These are phyloP conservation scores for Parotocinclus haroldoi DNA, from an alignment of 2,797 vertebrate genomes.

Conservation along the genomic window DNA sequence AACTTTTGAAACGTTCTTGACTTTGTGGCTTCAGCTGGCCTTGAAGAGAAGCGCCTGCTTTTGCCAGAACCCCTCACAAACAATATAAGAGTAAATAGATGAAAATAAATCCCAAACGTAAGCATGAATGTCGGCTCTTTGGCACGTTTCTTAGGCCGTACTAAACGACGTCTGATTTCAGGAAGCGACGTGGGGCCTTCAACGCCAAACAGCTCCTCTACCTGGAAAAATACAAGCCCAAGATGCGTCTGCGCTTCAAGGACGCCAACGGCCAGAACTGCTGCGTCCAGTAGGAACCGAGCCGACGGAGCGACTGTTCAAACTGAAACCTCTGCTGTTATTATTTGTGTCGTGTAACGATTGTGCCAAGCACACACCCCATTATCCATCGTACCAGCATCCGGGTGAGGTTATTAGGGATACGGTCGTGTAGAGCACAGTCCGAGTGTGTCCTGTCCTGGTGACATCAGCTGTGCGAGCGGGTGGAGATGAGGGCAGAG, in stretches of 20 bases:
- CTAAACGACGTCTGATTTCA: slow-evolving; percentile 60
- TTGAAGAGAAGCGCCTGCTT: no score
- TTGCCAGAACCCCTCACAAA: no score
- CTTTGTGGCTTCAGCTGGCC: no score
- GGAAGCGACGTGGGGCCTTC: slow-evolving; percentile 94
- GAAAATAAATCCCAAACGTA: no score
- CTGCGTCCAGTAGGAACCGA: slow-evolving; percentile 78
- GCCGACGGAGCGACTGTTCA: slow-evolving; percentile 6
- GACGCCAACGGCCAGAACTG: slow-evolving; percentile 88
- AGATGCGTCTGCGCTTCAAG: slow-evolving; percentile 91
- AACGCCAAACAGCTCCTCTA: slow-evolving; percentile 97
- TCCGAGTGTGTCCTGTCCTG: background rate
- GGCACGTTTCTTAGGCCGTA: no score
- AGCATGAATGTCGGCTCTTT: no score
- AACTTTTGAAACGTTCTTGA: no score
- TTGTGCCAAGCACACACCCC: slow-evolving; percentile 42
- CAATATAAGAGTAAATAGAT: no score
- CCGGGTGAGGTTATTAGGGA: background rate
- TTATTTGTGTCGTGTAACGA: slow-evolving; percentile 20
- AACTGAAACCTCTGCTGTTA: slow-evolving; percentile 30
- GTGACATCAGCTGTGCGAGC: background rate
- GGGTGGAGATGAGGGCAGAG: background rate
- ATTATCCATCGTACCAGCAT: slow-evolving; percentile 18
- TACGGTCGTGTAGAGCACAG: slow-evolving; percentile 3
- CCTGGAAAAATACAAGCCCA: slow-evolving; percentile 95